These are phyloP conservation scores for Virgularia gustaviana DNA, from an alignment of 92 coral and sea anemone genomes.

Conservation along the genomic window DNA sequence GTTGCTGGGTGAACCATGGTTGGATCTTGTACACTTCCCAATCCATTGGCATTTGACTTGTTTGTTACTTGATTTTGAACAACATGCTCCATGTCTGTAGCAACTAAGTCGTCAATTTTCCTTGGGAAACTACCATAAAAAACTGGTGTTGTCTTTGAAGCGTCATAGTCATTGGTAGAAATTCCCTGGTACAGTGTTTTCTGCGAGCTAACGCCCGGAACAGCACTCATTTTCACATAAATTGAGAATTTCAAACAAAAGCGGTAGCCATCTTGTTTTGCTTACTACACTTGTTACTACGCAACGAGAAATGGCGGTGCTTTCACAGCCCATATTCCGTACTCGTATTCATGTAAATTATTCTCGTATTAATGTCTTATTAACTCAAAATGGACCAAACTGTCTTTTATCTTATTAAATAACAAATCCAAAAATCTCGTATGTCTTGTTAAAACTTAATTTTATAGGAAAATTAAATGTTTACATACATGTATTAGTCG, in stretches of 20 bases:
- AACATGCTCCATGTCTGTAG: slow-evolving; percentile 1
- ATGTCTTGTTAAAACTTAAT: no score
- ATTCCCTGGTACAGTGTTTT: slow-evolving; percentile 42
- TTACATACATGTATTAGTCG: no score
- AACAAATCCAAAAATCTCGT: no score
- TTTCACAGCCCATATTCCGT: no score
- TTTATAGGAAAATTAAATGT: no score
- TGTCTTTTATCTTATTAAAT: no score
- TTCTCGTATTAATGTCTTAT: no score
- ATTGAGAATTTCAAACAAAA: neutral
- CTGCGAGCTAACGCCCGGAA: slow-evolving; percentile 34
- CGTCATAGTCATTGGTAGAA: slow-evolving; percentile 60
- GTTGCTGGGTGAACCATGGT: slow-evolving; percentile 78
- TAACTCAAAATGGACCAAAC: no score
- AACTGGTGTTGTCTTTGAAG: slow-evolving; percentile 82
- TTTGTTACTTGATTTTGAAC: slow-evolving; percentile 2
- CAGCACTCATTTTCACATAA: slow-evolving; percentile 71
- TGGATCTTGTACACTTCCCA: slow-evolving; percentile 69
- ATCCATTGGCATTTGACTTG: slow-evolving; percentile 21
- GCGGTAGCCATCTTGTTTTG: slow-evolving; percentile 21
- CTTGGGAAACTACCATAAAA: slow-evolving; percentile 91
- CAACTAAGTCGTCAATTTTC: slow-evolving; percentile 60
- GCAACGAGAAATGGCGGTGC: no score
- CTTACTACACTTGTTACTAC: neutral
- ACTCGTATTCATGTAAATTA: no score